Evolutionary conservation across 2,888 invertebrate species (phyloP), one percentile per base, ranked within the genome.

Genomic region (Hirtodrosophila cameraria): DNA sequence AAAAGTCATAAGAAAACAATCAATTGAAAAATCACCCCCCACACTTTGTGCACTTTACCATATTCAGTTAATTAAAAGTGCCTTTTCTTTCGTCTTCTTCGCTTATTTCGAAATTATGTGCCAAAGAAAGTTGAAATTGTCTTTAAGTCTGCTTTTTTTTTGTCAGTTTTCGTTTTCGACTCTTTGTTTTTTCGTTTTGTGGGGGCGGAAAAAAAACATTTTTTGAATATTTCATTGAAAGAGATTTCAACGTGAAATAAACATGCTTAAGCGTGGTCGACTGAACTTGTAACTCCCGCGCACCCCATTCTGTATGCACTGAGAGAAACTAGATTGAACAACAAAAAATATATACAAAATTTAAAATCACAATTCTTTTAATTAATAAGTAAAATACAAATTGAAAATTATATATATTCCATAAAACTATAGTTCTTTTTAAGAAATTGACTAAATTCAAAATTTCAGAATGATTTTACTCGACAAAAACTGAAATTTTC

Each of bases 1-100:
- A 6, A 33, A 43, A 39, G 42, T 45, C 46, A 38, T 43, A 49
- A 16, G 15, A 49, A 41, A 59, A 28, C 41, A 36, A 57, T 68
- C 15, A 49, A 33, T 43, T 43, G 7, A 15, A 8, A 50, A 60
- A 36, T 30, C 23, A 30, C 45, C 60, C 65, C 70, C 61, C 64
- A 81, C 80, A 83, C 59, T 52, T 16, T 63, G 28, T 54, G 28
- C 27, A 54, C 54, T 50, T 53, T 36, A 16, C 71, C 71, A 76
- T 71, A 70, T 78, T 82, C 59, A 63, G 87, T 87, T 81, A 79
- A 79, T 87, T 79, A 79, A 86, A 77, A 79, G 79, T 75, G 79
- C 36, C 48, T 35, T 20, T 67, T 27, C 33, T 68, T 50, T 27
- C 33, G 60, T 50, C 15, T 28, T 36, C 28, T 49, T 38, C 8